phyloP scores from a whole-genome alignment of 2,797 vertebrate species.

The Serranus cabrilla region DNA sequence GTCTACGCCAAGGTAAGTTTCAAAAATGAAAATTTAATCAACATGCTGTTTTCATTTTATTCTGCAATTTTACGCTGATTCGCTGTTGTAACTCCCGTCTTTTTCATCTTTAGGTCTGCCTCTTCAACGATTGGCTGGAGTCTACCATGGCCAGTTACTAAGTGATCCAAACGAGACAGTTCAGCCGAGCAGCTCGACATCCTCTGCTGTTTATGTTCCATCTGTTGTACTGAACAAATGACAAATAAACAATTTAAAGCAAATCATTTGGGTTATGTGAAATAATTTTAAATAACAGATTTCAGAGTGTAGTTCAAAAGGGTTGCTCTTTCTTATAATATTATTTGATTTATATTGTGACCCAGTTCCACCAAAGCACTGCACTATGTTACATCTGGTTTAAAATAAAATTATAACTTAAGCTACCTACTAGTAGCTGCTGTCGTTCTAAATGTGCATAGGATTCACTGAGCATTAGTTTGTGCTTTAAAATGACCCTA shows the following conservation, averaged over 20 bases:
- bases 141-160: conserved; percentile 62
- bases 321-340: too few relatives aligned
- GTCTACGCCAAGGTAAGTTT: conserved; percentile 84
- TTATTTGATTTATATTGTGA: too few relatives aligned
- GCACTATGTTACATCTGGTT: too few relatives aligned
- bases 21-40: neutral
- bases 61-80: neutral
- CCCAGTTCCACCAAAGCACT: too few relatives aligned
- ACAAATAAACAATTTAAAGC: conserved; percentile 37
- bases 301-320: neutral
- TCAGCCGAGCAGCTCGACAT: conserved; percentile 34
- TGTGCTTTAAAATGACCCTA: neutral
- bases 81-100: neutral
- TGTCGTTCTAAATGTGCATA: neutral
- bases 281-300: neutral
- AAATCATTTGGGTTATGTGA: neutral
- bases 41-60: neutral
- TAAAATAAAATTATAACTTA: neutral
- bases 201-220: conserved; percentile 34
- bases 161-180: conserved; percentile 25
- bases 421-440: neutral
- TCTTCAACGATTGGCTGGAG: conserved; percentile 68
- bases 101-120: conserved; percentile 57
- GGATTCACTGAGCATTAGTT: neutral
- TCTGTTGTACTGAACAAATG: conserved; percentile 32